Evolutionary conservation across 2,888 invertebrate species (phyloP), one percentile per base, ranked within the genome.

Genomic region (Apoda limacodes): DNA sequence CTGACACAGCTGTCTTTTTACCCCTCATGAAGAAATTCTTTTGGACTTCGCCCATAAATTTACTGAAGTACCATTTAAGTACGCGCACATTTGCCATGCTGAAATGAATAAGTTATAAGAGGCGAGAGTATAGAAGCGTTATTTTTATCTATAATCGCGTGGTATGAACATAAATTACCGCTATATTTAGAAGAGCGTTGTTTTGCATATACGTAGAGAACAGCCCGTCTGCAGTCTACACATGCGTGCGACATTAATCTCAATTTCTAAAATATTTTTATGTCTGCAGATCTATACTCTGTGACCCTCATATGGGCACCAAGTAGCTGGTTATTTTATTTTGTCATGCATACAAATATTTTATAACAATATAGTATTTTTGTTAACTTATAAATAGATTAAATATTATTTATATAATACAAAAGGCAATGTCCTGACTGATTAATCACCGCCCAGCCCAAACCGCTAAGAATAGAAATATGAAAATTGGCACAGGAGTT

Each of bases 221-320:
- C 72, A 67, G 55, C 58, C 69, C 75, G 75, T 78, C 76, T 76
- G 74, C 75, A 75, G 75, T 78, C 76, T 76, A 72, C 75, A 75
- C 78, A 75, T 76, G 78, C 76, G 76, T 70, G 74, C 66, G 61
- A 70, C 76, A 80, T 80, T 74, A 70, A 78, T 78, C 76, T 78
- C 74, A 76, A 75, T 78, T n/a, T 75, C 74, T 70, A 61, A 67
- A 75, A 75, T 76, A 75, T 80, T 78, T 78, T 78, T 75, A 65
- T 58, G 75, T 75, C 71, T 74, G 68, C 57, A 50, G 46, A 45
- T 48, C 49, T 46, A 44, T 40, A 29, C 34, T 28, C 28, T 35
- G 35, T 32, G 27, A 29, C 28, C 10, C 9, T n/a, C 33, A 13
- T 33, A 21, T 28, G 25, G 17, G 25, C 19, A 25, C 22, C 22